Evolutionary conservation across 2,888 invertebrate genomes (phyloP), one percentile per base, ranked within the genome.

Genomic region (Hoplodrina blanda): DNA sequence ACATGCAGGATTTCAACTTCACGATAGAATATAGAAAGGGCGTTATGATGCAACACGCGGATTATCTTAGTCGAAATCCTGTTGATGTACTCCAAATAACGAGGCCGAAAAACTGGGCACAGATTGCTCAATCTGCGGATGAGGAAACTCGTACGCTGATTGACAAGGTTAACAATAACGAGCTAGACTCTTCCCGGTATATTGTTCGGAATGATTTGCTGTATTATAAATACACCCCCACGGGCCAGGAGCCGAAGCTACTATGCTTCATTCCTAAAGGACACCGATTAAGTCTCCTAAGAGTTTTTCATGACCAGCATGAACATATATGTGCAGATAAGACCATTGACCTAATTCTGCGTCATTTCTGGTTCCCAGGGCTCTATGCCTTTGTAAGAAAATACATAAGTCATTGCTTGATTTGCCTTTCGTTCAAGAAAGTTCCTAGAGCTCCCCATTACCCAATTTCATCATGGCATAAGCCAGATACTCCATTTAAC

Each of bases 1-100:
- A 53, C 53, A 53, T 55, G 55, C 55, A 55, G 55, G 55, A 55
- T 33, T 55, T 55, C n/a, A 15, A 33, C 33, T 55, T 55, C n/a
- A 33, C 55, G 55, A 55, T 55, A n/a, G 55, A 55, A 33, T 55
- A 55, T n/a, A 55, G 55, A 55, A 55, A 55, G 55, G 33, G 55
- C 55, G 11, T 55, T 3, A 55, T 55, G 55, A 55, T 55, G 55
- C 55, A 55, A 5, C 55, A 55, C 55, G 55, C 55, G 2, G n/a
- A 55, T 10, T 55, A 33, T 33, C 11, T 55, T 7, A 55, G 33
- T 55, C 15, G 55, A 33, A 33, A 55, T 55, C 55, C 55, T 55
- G 55, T 55, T 17, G 55, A 33, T 55, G 55, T 55, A 11, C 55
- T 15, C 11, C 55, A 55, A 55, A 55, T 54, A 15, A 54, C 25